Evolutionary conservation across 2,113 vertebrate species (phyloP).

Genomic region (Mastomys natalensis): DNA sequence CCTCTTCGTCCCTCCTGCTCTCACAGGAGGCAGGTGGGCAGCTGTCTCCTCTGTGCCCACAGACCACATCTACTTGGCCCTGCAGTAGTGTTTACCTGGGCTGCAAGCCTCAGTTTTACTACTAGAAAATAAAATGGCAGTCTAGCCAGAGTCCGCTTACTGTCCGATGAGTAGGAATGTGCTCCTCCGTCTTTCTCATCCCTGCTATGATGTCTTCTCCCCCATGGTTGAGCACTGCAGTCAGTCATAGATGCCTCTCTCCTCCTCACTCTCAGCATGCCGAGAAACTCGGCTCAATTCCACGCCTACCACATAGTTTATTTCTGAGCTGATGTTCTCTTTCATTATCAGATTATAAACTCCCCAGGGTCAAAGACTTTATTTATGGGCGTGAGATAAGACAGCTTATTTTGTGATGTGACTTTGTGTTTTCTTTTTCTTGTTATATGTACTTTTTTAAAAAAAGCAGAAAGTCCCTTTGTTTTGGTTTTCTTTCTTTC

Average conservation of each 20-base stretch:
- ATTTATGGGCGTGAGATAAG: conserved; percentile 1
- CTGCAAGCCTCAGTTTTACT: not conserved
- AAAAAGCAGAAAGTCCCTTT: not conserved
- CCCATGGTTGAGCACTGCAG: not conserved
- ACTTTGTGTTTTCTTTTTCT: conserved; percentile 48
- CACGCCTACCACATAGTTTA: not conserved
- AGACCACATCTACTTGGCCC: not conserved
- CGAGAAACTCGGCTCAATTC: not conserved
- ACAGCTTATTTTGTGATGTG: not conserved
- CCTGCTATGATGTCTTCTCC: conserved; percentile 14
- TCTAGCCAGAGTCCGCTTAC: not conserved
- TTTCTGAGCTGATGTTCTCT: conserved; percentile 6
- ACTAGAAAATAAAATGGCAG: not conserved
- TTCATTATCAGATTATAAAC: not conserved
- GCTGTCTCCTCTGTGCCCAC: not conserved
- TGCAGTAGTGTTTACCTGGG: not conserved
- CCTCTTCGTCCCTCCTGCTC: not conserved
- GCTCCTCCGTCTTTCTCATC: not conserved
- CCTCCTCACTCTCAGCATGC: not conserved
- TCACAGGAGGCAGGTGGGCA: fast-evolving
- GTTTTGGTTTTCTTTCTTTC: not conserved
- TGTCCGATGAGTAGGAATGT: not conserved
- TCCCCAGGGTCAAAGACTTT: conserved; percentile 22
- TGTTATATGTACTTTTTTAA: not conserved
- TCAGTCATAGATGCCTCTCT: not conserved